A percentile compares a stretch with the other conserved stretches of the same genome.
phyloP scores from a whole-genome alignment of 1,140 invertebrate genomes.

The Thaumetopoea pityocampa region DNA sequence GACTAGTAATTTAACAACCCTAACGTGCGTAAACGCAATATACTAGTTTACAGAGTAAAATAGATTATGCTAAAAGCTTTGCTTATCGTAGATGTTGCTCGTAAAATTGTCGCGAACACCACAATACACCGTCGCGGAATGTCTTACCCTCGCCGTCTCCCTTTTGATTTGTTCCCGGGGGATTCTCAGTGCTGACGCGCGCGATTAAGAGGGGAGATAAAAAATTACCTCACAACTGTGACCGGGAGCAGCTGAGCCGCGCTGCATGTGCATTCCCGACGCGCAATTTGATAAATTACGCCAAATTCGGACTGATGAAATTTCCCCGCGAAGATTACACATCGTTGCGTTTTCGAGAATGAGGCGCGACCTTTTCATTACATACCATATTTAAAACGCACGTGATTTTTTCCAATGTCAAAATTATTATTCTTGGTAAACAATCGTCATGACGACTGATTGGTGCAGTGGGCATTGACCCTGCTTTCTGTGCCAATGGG shows the following conservation, averaged over 20 bases:
- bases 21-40: too few relatives aligned
- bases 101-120: constrained; percentile 26
- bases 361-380: constrained; percentile 8
- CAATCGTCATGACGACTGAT: too few relatives aligned
- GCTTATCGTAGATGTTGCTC: constrained; percentile 27
- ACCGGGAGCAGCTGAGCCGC: constrained; percentile 43
- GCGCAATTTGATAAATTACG: constrained; percentile 66
- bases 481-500: too few relatives aligned
- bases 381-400: constrained; percentile 2
- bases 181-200: constrained; percentile 38
- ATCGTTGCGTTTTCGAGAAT: constrained; percentile 12
- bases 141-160: constrained; percentile 26
- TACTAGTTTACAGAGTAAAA: constrained; percentile 12
- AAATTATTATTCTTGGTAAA: too few relatives aligned
- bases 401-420: too few relatives aligned
- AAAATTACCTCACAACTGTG: constrained; percentile 53
- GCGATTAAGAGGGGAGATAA: constrained; percentile 45
- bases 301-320: constrained; percentile 52
- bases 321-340: constrained; percentile 40
- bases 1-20: background rate
- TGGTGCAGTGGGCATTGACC: too few relatives aligned
- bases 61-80: constrained; percentile 15
- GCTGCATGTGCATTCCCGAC: constrained; percentile 53
- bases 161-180: constrained; percentile 47
- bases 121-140: constrained; percentile 9